Conservation (phyloP, 1,140 invertebrate genomes). For the Micrasema longulum region DNA sequence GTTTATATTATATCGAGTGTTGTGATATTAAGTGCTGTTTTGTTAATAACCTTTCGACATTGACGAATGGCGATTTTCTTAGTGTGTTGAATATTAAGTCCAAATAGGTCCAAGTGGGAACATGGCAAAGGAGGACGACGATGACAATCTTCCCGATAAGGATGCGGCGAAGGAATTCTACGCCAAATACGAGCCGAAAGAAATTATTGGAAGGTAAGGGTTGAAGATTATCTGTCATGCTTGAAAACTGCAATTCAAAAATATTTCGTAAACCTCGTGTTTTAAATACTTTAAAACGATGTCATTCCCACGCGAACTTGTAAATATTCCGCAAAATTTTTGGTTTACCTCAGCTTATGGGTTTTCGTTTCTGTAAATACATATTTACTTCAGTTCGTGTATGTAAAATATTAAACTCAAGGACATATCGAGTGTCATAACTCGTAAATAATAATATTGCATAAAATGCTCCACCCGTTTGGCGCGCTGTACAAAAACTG, state of each 20-base stretch:
- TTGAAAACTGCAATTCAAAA: background rate
- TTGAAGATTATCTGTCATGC: slow-evolving; percentile 32
- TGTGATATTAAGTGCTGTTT: slow-evolving; percentile 6
- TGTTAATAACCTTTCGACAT: slow-evolving; percentile 49
- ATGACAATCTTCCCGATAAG: slow-evolving; percentile 87
- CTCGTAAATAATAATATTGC: no score
- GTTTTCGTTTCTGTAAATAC: no score
- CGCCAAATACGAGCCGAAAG: slow-evolving; percentile 98
- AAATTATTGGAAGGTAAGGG: slow-evolving; percentile 93
- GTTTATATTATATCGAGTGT: no score
- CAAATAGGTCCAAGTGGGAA: slow-evolving; percentile 44
- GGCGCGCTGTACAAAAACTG: no score
- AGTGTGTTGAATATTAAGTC: slow-evolving; percentile 22
- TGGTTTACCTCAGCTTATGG: no score
- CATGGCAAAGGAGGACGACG: slow-evolving; percentile 85
- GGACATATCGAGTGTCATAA: no score
- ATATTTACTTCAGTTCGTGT: no score
- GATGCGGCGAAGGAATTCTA: slow-evolving; percentile 95
- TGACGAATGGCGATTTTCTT: slow-evolving; percentile 39
- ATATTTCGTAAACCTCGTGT: slow-evolving; percentile 3
- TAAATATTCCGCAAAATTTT: no score
- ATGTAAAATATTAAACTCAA: no score
- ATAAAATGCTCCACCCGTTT: no score
- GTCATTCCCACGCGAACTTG: no score
- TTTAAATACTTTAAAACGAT: no score